Evolutionary conservation across 2,797 vertebrate genomes (phyloP).

Genomic region (Arctocebus calabarensis): DNA sequence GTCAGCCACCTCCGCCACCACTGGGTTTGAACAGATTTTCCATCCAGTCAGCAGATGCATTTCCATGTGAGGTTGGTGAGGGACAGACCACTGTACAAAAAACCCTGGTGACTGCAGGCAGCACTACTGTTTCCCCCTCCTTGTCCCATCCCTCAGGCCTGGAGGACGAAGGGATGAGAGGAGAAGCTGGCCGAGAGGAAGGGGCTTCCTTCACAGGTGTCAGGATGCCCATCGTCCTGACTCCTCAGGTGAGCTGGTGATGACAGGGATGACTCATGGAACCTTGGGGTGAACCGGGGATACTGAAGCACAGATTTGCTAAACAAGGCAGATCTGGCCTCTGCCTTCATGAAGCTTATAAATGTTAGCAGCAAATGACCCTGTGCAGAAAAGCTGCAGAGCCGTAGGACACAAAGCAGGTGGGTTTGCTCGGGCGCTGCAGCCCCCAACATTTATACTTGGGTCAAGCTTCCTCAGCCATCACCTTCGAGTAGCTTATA

Average conservation of each 20-base stretch:
- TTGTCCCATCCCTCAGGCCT: background rate
- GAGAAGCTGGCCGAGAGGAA: background rate
- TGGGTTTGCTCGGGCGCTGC: background rate
- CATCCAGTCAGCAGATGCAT: background rate
- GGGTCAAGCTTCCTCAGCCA: background rate
- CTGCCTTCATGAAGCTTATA: background rate
- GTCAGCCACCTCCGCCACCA: background rate
- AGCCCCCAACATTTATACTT: slow-evolving; percentile 53
- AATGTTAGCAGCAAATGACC: background rate
- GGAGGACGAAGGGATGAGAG: background rate
- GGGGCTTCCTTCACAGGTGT: background rate
- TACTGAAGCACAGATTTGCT: background rate
- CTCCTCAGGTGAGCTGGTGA: background rate
- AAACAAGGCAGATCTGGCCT: background rate
- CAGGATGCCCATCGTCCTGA: background rate
- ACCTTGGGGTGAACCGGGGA: background rate
- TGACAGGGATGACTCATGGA: background rate
- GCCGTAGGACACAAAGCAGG: background rate
- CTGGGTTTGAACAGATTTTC: background rate
- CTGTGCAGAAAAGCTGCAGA: background rate
- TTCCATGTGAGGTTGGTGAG: background rate
- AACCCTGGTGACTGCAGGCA: background rate
- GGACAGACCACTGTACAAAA: background rate
- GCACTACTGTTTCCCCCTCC: background rate
- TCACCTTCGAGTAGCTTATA: slow-evolving; percentile 49